Percentiles rank a stretch among this genome's conserved stretches.
phyloP scores from a whole-genome alignment of 2,113 vertebrate genomes.

The Campylorhamphus procurvoides region DNA sequence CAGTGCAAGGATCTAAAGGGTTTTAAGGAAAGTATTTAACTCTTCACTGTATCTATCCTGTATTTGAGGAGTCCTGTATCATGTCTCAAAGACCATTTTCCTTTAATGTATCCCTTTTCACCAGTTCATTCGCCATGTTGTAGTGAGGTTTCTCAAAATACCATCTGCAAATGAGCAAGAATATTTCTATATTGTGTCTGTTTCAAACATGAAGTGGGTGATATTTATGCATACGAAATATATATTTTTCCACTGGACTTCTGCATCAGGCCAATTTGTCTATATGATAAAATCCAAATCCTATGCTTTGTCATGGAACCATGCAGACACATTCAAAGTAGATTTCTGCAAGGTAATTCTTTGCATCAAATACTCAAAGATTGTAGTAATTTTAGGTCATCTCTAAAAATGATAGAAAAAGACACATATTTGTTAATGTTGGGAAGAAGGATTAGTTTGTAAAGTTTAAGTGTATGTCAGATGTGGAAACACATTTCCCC shows the following conservation, averaged over 20 bases:
- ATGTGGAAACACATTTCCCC: background rate
- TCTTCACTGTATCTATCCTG: background rate
- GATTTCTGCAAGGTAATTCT: background rate
- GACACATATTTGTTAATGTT: background rate
- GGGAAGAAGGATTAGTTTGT: background rate
- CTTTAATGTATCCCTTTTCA: background rate
- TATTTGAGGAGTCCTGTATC: background rate
- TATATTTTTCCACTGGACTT: background rate
- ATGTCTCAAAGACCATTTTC: background rate
- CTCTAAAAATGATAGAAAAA: background rate
- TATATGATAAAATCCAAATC: background rate
- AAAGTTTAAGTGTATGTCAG: background rate
- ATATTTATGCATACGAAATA: background rate
- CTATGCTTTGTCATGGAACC: background rate
- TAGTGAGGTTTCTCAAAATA: background rate
- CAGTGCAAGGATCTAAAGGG: background rate
- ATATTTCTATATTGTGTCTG: background rate
- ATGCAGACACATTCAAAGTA: background rate
- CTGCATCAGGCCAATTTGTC: background rate
- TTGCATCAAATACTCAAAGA: background rate
- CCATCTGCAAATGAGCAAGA: background rate
- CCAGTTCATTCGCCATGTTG: background rate
- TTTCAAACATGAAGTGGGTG: background rate
- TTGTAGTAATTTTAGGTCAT: background rate
- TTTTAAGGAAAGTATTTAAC: background rate